These are phyloP conservation scores for Hepsetus odoe DNA, from an alignment of 2,113 vertebrate genomes.

Conservation along the genomic window DNA sequence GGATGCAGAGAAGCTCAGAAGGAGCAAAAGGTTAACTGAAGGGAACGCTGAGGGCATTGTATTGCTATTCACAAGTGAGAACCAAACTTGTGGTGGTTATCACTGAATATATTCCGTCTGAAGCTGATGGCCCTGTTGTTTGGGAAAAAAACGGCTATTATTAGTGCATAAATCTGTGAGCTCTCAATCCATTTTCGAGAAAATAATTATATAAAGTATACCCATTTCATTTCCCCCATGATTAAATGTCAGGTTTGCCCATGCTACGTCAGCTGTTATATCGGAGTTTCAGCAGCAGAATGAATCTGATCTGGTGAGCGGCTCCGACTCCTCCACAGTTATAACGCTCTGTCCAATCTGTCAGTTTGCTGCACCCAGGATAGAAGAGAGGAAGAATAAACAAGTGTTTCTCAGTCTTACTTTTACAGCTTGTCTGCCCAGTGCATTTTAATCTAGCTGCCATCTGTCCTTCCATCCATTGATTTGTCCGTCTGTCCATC, in stretches of 20 bases:
- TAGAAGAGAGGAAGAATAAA: background rate
- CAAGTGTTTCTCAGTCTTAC: background rate
- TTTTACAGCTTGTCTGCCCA: background rate
- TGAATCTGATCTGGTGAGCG: background rate
- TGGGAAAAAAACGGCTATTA: background rate
- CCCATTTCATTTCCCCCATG: background rate
- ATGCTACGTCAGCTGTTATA: background rate
- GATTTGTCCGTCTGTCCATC: background rate
- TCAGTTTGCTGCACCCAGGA: background rate
- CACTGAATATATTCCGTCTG: background rate
- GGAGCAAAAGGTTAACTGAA: background rate
- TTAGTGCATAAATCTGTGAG: background rate
- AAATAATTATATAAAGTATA: background rate
- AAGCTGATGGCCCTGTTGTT: constrained; percentile 1
- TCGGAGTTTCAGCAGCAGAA: background rate
- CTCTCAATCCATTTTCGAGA: background rate
- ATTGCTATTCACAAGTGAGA: background rate
- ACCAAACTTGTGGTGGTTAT: background rate
- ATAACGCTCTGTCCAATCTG: background rate
- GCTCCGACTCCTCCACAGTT: background rate
- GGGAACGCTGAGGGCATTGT: background rate
- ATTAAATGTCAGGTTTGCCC: background rate
- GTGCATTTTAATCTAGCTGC: background rate
- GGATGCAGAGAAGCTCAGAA: too few relatives aligned
- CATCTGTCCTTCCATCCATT: background rate